A percentile compares a stretch with the other conserved stretches of the same genome.
Evolutionary conservation across 2,797 vertebrate genomes (phyloP).

Genomic region (Malurus splendens): DNA sequence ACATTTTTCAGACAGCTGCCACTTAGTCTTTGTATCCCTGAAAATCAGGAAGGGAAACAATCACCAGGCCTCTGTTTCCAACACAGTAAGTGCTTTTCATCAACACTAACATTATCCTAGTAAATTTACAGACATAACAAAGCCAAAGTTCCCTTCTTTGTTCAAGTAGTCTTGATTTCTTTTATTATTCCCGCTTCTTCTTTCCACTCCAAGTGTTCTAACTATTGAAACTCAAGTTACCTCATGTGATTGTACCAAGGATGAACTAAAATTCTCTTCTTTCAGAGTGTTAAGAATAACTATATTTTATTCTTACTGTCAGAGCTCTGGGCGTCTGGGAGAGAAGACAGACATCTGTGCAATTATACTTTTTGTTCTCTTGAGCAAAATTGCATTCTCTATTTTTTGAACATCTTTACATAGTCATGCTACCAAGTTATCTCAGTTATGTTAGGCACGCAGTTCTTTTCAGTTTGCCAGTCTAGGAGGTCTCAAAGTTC

Average conservation of each 20-base stretch:
- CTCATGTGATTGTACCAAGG: neutral
- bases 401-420: neutral
- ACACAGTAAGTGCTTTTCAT: neutral
- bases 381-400: neutral
- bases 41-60: neutral
- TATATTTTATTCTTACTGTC: neutral
- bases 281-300: neutral
- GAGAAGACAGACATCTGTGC: conserved; percentile 23
- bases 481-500: conserved; percentile 21
- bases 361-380: conserved; percentile 26
- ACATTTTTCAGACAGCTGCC: neutral
- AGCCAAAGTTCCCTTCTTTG: neutral
- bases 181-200: neutral
- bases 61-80: neutral
- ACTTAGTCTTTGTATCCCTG: neutral
- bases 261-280: neutral
- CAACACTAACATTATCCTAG: neutral
- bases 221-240: neutral
- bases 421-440: neutral
- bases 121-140: neutral
- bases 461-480: conserved; percentile 7
- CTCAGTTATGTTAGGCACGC: neutral
- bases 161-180: neutral
- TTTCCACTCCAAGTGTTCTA: neutral
- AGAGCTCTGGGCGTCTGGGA: neutral